Evolutionary conservation across 2,797 vertebrate species (phyloP), one percentile per base, ranked within the genome.

Genomic region (Arvicola amphibius): DNA sequence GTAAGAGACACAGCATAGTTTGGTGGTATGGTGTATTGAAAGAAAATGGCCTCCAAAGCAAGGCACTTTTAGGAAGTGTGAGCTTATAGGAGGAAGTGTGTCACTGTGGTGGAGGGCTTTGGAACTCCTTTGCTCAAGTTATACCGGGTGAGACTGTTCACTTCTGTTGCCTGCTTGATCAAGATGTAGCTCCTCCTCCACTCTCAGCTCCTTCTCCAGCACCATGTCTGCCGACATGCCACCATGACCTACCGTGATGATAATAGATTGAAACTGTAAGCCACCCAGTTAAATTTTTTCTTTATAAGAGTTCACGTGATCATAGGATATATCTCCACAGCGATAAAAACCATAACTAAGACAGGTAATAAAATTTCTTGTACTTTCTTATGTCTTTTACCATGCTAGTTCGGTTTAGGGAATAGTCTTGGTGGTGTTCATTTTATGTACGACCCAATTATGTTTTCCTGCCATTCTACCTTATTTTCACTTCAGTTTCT

Each of bases 331-430:
- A 32, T 69, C 67, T n/a, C n/a, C 16, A 69, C 67, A 69, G 67
- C 34, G n/a, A 69, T n/a, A 69, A 34, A 69, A 69, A 69, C 67
- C 34, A 32, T 67, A 67, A 65, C 29, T 65, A 65, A 67, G 65
- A 34, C 32, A 69, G 65, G 29, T 88, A 90, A 94, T 61, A 78
- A 92, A 90, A 67, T 43, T 94, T 93, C 25, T 74, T 85, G 1
- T 53, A 83, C 65, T 56, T 95, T 92, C 32, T 74, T 79, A 77
- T 51, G 19, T 86, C 34, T 29, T 93, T 25, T 40, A 65, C 73
- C 78, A 83, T 73, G 32, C 73, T 97, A 90, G 71, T 90, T 95
- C 73, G 94, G 63, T 90, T 94, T 78, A 95, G 63, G 65, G 53
- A 91, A 61, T 88, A n/a, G 43, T 92, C 79, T 85, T 94, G 79